phyloP scores from a whole-genome alignment of 2,113 vertebrate species.

The Microtus ochrogaster region DNA sequence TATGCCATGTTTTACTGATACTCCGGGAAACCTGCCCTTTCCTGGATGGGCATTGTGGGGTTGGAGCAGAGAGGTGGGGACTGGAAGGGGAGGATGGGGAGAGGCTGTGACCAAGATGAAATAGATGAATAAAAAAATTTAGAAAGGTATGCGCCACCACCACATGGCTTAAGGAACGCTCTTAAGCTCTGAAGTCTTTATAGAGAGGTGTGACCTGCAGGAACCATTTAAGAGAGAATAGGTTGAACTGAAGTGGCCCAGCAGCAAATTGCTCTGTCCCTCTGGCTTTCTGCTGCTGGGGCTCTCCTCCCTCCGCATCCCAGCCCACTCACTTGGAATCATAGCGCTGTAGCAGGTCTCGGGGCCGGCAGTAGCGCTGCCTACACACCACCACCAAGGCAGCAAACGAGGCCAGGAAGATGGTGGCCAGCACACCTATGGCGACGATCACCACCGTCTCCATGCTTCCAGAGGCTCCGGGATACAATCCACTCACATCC shows the following conservation, averaged over 20 bases:
- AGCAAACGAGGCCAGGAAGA: constrained; percentile 96
- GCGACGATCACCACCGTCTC: constrained; percentile 98
- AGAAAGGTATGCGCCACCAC: not conserved
- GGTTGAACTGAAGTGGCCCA: not conserved
- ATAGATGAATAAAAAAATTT: not conserved
- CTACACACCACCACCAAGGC: constrained; percentile 96
- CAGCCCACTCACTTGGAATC: constrained; percentile 92
- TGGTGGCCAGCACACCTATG: constrained; percentile 96
- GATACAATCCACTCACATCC: constrained; percentile 45
- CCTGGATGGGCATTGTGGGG: not conserved
- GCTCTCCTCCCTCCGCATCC: too few relatives aligned
- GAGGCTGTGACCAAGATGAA: not conserved
- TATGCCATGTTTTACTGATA: not conserved
- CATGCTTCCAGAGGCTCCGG: constrained; percentile 84
- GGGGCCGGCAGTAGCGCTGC: constrained; percentile 95
- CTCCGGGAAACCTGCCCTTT: not conserved
- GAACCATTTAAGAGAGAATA: not conserved
- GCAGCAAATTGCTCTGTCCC: not conserved
- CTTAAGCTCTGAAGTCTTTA: not conserved
- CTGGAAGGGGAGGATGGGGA: not conserved
- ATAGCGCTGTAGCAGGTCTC: constrained; percentile 91
- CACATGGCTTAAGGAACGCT: not conserved
- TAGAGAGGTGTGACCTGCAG: not conserved
- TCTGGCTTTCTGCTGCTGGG: too few relatives aligned
- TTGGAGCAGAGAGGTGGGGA: not conserved